Conservation (phyloP, 2,797 vertebrate genomes). For the Cichlasoma orientale region DNA sequence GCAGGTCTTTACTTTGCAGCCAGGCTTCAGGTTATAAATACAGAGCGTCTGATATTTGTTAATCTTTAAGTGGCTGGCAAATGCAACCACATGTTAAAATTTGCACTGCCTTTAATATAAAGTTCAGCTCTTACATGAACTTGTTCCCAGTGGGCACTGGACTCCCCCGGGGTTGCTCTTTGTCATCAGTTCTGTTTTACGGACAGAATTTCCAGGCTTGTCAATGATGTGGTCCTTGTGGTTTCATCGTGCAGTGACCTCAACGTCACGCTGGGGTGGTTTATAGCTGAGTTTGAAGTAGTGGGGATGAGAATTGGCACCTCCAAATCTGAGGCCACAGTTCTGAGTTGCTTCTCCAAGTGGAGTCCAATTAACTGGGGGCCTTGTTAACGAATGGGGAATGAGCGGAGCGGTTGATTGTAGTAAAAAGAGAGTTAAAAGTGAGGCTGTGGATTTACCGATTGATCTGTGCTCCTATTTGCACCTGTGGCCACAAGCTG, state of each 20-base stretch:
- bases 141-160: rapidly evolving
- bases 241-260: background rate
- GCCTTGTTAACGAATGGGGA: background rate
- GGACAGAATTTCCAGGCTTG: background rate
- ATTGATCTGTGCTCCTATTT: rapidly evolving
- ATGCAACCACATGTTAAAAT: background rate
- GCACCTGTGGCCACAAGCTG: background rate
- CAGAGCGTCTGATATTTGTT: background rate
- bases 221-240: rapidly evolving
- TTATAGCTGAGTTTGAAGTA: background rate
- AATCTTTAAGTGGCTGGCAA: background rate
- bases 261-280: rapidly evolving
- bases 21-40: background rate
- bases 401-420: background rate
- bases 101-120: background rate
- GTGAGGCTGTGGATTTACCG: background rate
- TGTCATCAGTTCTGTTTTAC: background rate
- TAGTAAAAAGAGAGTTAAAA: background rate
- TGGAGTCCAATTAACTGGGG: background rate
- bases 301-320: background rate
- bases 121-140: background rate
- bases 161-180: background rate
- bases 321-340: background rate
- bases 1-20: background rate
- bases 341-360: background rate